Conservation (phyloP, 2,888 invertebrate genomes). For the Anthrax anthrax region DNA sequence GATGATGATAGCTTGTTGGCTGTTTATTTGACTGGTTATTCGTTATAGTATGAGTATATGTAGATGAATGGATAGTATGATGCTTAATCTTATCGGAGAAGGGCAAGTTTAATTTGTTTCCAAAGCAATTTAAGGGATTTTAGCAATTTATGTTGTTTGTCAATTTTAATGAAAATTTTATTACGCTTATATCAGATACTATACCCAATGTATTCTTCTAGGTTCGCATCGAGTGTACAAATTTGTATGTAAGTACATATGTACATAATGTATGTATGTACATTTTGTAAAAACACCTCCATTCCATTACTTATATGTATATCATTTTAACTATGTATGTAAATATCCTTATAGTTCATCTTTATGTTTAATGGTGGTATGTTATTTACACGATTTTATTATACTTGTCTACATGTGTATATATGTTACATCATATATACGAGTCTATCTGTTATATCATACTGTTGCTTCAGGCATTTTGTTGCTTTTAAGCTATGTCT, state of each 20-base stretch:
- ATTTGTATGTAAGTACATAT: background rate
- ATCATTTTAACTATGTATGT: too few relatives aligned
- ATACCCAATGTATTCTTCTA: too few relatives aligned
- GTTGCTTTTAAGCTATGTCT: background rate
- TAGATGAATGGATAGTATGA: too few relatives aligned
- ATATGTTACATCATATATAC: too few relatives aligned
- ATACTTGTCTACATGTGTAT: too few relatives aligned
- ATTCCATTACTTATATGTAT: background rate
- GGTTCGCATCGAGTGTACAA: background rate
- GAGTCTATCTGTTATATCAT: too few relatives aligned
- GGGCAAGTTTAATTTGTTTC: slow-evolving; percentile 17
- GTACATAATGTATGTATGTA: background rate
- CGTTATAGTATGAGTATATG: background rate
- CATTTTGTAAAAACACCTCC: too few relatives aligned
- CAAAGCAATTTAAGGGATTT: slow-evolving; percentile 20
- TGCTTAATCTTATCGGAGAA: background rate
- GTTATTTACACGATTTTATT: too few relatives aligned
- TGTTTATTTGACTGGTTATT: too few relatives aligned
- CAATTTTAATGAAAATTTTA: slow-evolving; percentile 20
- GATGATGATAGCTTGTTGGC: background rate
- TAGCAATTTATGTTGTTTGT: slow-evolving; percentile 20
- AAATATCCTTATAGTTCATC: too few relatives aligned
- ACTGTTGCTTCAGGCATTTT: background rate
- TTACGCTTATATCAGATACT: slow-evolving; percentile 14
- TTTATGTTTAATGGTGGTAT: too few relatives aligned